These are phyloP conservation scores for Dipodomys spectabilis DNA, from an alignment of 2,113 vertebrate genomes.

Conservation along the genomic window DNA sequence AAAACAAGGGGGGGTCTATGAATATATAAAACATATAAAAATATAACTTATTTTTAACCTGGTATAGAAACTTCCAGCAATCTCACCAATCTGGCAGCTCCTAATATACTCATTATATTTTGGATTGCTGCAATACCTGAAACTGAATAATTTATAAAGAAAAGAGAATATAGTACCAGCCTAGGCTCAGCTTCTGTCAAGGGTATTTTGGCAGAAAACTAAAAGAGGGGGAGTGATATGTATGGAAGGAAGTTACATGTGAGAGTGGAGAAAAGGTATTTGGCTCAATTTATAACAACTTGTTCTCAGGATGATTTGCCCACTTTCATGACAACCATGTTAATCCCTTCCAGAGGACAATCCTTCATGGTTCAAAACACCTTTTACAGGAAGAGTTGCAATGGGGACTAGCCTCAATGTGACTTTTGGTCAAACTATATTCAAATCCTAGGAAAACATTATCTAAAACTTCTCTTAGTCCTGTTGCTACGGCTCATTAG, in stretches of 20 bases:
- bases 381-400: background rate
- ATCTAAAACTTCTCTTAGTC: background rate
- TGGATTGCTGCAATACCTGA: background rate
- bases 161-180: background rate
- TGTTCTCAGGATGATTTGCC: background rate
- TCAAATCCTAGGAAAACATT: background rate
- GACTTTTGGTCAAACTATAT: background rate
- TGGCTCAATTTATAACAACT: background rate
- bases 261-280: background rate
- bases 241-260: background rate
- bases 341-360: background rate
- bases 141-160: background rate
- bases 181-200: background rate
- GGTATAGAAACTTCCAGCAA: slow-evolving; percentile 25
- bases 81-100: background rate
- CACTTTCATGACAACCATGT: background rate
- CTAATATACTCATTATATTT: background rate
- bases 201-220: background rate
- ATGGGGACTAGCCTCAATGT: background rate
- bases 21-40: background rate
- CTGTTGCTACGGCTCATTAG: background rate
- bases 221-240: no score
- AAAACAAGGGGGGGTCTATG: background rate
- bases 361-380: background rate
- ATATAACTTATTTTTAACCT: background rate